A percentile compares a stretch with the other conserved stretches of the same genome.
Conservation (phyloP, 2,888 invertebrate species). For the Apodemia hepburni region DNA sequence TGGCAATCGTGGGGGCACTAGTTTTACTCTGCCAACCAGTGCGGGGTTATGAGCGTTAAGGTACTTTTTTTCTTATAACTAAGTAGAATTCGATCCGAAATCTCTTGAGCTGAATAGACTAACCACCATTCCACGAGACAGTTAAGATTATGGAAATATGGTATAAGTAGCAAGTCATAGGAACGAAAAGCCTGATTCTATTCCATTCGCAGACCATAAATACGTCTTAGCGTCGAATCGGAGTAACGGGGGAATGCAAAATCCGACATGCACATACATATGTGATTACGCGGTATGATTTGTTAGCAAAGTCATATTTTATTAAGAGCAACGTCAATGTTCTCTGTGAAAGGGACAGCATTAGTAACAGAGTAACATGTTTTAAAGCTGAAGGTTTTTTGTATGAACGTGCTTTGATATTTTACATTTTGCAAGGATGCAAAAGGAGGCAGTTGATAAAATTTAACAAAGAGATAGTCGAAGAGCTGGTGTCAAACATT, state of each 20-base stretch:
- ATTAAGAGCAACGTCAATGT: constrained; percentile 47
- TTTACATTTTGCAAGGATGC: too few species aligned
- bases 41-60: too few species aligned
- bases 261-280: constrained; percentile 36
- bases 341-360: background rate
- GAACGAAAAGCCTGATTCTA: constrained; percentile 35
- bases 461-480: too few species aligned
- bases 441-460: too few species aligned
- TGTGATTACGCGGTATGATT: constrained; percentile 40
- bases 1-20: too few species aligned
- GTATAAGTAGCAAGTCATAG: constrained; percentile 30
- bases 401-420: too few species aligned
- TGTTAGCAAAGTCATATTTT: constrained; percentile 56
- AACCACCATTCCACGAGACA: background rate
- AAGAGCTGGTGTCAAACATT: too few species aligned
- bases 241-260: constrained; percentile 38
- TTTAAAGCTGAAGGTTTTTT: too few species aligned
- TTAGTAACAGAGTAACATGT: background rate
- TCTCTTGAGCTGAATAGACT: background rate
- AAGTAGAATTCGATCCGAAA: background rate
- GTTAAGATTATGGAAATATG: constrained; percentile 30
- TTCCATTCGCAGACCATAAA: constrained; percentile 41
- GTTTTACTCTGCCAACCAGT: too few species aligned
- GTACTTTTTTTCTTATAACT: too few species aligned
- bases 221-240: constrained; percentile 42